Conservation (phyloP, 2,113 vertebrate species). For the Microtus ochrogaster region DNA sequence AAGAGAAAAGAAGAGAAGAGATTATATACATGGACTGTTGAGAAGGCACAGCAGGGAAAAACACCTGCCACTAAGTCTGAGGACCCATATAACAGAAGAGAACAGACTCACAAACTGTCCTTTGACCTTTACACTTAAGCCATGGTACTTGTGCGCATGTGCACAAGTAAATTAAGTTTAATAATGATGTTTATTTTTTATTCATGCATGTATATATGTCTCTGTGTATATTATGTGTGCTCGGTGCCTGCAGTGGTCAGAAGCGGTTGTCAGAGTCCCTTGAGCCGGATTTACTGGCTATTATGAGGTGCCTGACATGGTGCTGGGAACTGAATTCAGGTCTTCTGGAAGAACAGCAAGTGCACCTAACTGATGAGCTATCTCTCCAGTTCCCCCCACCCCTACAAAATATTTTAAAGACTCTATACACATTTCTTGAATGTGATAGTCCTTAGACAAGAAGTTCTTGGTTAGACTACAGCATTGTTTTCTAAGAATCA, state of each 20-base stretch:
- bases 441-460: not conserved
- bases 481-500: constrained; percentile 31
- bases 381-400: not conserved
- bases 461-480: not conserved
- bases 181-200: not conserved
- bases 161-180: not conserved
- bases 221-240: not conserved
- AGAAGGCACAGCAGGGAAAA: not conserved
- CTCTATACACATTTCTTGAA: not conserved
- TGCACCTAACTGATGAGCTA: not conserved
- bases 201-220: not conserved
- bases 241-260: not conserved
- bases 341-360: not conserved
- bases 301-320: not conserved
- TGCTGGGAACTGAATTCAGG: not conserved
- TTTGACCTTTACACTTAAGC: too few relatives aligned
- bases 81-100: not conserved
- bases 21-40: not conserved
- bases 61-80: not conserved
- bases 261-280: not conserved
- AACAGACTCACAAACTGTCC: not conserved
- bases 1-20: too few relatives aligned
- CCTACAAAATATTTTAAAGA: too few relatives aligned
- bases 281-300: not conserved
- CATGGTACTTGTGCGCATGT: not conserved